Evolutionary conservation across 1,140 invertebrate genomes (phyloP).

Genomic region (Ostrea edulis): DNA sequence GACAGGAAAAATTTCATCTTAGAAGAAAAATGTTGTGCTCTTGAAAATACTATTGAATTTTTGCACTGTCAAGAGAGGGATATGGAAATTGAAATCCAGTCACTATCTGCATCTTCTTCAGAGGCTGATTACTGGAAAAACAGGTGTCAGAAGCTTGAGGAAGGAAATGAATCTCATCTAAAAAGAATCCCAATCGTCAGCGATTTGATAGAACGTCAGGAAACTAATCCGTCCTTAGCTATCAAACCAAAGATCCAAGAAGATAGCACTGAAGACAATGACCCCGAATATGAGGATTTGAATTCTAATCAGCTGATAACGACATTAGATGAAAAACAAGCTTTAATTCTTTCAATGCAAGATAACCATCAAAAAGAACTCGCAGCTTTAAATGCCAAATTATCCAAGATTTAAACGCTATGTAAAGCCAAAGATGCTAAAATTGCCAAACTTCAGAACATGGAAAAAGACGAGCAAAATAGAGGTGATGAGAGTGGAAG

Average conservation of each 20-base stretch:
- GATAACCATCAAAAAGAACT: slow-evolving; percentile 44
- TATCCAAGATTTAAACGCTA: slow-evolving; percentile 51
- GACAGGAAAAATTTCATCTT: background rate
- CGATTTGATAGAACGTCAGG: background rate
- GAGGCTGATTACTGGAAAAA: slow-evolving; percentile 38
- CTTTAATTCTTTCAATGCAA: slow-evolving; percentile 39
- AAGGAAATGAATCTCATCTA: background rate
- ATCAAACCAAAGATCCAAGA: background rate
- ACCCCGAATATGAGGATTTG: background rate
- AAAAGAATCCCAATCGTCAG: background rate
- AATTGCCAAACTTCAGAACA: slow-evolving; percentile 42
- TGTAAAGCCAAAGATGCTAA: slow-evolving; percentile 57
- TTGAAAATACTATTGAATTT: slow-evolving; percentile 42
- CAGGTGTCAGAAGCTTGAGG: slow-evolving; percentile 16
- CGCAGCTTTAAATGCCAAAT: slow-evolving; percentile 25
- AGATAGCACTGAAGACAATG: background rate
- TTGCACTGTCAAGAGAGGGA: slow-evolving; percentile 38
- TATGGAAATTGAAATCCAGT: slow-evolving; percentile 22
- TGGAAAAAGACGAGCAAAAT: slow-evolving; percentile 17
- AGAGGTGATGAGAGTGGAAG: background rate
- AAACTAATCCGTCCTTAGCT: background rate
- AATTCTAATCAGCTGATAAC: background rate
- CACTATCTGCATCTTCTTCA: background rate
- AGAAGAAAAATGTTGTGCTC: slow-evolving; percentile 42
- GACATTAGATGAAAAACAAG: slow-evolving; percentile 23